Base-by-base conservation (phyloP, 1,140 invertebrate genomes). In the Heliothis virescens region DNA sequence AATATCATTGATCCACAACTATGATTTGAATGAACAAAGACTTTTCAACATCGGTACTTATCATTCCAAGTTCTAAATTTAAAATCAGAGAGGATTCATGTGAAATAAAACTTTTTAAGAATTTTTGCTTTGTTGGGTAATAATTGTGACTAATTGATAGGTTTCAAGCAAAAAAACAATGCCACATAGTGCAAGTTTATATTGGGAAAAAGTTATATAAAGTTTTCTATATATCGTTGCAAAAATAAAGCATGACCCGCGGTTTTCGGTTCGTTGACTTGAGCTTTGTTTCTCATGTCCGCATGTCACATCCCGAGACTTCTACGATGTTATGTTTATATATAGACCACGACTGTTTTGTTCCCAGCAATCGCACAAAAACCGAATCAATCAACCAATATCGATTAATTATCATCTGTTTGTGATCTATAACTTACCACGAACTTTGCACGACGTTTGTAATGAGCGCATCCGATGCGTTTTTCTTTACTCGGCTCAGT, bases 371-470 rank as follows among this genome's bases (percentile, higher is more conserved):
- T 79, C 76, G 29, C 34, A 21, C 5, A 7, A 9, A 21, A 62
- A 48, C 3, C 11, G n/a, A 18, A 77, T 52, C 53, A 52, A 52
- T 47, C 63, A 81, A 74, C 47, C 5, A 62, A 21, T 71, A 57
- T n/a, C 26, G n/a, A 72, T 50, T 41, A 59, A 55, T 67, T 29
- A 41, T 50, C 55, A 48, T 60, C 15, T 60, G 57, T 50, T 69
- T 15, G 57, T 76, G 50, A 62, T 47, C 18, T 79, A 52, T 79
- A 83, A 95, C 96, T 96, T 95, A 97, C 97, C 93, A 98, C 97
- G 95, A 97, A 97, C 95, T 97, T 97, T 4, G 97, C 97, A 87
- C 97, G 96, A 86, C 97, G 95, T 88, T 97, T 97, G 83, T 98
- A 98, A 94, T 98, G 97, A 71, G 96, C 96, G 92, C 97, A 98